Evolutionary conservation across 2,888 invertebrate species (phyloP), one percentile per base, ranked within the genome.

Genomic region (Junonia oenone): DNA sequence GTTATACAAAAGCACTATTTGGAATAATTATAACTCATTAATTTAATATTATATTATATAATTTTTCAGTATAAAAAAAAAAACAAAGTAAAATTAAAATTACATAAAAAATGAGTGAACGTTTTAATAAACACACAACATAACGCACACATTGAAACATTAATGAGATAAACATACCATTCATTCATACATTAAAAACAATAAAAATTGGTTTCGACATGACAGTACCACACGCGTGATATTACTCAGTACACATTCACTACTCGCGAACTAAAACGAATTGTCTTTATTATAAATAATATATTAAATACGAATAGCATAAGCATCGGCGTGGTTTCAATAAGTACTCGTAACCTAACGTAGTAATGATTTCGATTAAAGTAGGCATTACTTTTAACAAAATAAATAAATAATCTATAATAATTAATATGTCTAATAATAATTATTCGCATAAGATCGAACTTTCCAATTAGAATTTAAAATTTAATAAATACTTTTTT

Each of bases 391-490:
- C 72, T 58, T 54, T 71, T 70, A 75, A 75, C 73, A 71, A 76
- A 83, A 84, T 77, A 81, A 83, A 84, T 77, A 81, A 43, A 76
- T 73, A 70, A 70, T 73, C 73, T 78, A 78, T 68, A 65, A 78
- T 68, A 65, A 68, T 74, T 75, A 71, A 73, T 76, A 75, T 73
- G 72, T 75, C 74, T 78, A 82, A 75, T 69, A 76, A 73, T 76
- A 63, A 75, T 76, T 63, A 75, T 77, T 80, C 74, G 76, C 75
- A 78, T 74, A 76, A 79, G 71, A 83, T 76, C 76, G 73, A 81
- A 79, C 67, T 71, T 71, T 70, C 71, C 66, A 77, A 77, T 82
- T 81, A 78, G 75, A 83, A 82, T 82, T 82, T 83, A 55, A n/a
- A n/a, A 73, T 74, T 72, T 67, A 70, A 71, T 68, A 69, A 60